Evolutionary conservation across 2,797 vertebrate species (phyloP).

Genomic region (Moxostoma hubbsi): DNA sequence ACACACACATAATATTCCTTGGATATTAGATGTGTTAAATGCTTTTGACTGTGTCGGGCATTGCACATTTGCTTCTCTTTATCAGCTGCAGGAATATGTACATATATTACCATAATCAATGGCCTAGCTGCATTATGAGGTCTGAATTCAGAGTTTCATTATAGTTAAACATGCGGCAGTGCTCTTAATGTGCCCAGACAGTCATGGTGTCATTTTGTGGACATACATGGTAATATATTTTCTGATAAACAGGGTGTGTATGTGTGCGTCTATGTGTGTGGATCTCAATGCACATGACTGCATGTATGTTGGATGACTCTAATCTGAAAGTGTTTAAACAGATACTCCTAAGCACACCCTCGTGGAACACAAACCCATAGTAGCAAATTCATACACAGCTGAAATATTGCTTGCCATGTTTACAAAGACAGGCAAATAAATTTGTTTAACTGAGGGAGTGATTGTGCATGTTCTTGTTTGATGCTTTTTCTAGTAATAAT

Average conservation of each 20-base stretch:
- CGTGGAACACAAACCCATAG: conserved; percentile 13
- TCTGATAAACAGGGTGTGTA: conserved; percentile 16
- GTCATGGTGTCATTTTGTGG: conserved; percentile 28
- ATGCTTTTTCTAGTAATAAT: conserved; percentile 20
- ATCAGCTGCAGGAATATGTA: conserved; percentile 42
- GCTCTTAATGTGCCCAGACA: conserved; percentile 44
- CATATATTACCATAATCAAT: conserved; percentile 46
- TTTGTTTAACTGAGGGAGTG: background rate
- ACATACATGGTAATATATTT: conserved; percentile 8
- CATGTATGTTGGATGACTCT: conserved; percentile 25
- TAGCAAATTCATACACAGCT: conserved; percentile 14
- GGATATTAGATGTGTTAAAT: conserved; percentile 33
- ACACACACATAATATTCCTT: conserved; percentile 5
- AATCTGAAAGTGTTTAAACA: conserved; percentile 51
- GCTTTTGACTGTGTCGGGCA: conserved; percentile 26
- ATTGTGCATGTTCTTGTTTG: conserved; percentile 5
- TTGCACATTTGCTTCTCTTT: conserved; percentile 43
- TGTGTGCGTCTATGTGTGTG: conserved; percentile 8
- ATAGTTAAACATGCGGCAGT: conserved; percentile 15
- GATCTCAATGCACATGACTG: background rate
- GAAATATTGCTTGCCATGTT: conserved; percentile 34
- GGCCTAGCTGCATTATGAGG: conserved; percentile 24
- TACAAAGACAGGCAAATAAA: conserved; percentile 27
- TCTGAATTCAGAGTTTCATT: conserved; percentile 38
- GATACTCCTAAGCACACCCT: conserved; percentile 16